Evolutionary conservation across 1,140 invertebrate species (phyloP).

Genomic region (Euwallacea similis): DNA sequence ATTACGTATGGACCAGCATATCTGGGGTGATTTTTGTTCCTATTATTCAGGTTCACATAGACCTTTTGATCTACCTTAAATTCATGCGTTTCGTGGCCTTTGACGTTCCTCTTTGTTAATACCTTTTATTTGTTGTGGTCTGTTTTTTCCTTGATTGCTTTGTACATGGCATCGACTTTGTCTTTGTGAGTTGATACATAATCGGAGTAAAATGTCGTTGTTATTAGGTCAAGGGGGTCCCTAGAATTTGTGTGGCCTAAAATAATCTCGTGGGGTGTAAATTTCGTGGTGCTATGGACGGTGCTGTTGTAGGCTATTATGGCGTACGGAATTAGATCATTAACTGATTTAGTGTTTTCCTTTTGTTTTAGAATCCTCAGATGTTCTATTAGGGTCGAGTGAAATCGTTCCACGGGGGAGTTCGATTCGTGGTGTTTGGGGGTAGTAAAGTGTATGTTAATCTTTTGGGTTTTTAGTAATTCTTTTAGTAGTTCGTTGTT

Average conservation of each 20-base stretch:
- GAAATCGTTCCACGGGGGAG: slow-evolving; percentile 12
- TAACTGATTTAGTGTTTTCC: slow-evolving; percentile 2
- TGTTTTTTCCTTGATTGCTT: slow-evolving; percentile 3
- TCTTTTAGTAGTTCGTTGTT: slow-evolving; percentile 36
- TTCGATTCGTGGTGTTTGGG: slow-evolving; percentile 40
- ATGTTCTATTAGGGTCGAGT: slow-evolving; percentile 26
- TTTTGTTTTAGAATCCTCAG: slow-evolving; percentile 46
- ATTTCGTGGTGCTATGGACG: slow-evolving; percentile 17
- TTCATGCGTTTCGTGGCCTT: slow-evolving; percentile 4
- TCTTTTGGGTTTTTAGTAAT: slow-evolving; percentile 12
- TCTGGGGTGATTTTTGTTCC: slow-evolving; percentile 24
- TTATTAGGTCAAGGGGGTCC: slow-evolving; percentile 22
- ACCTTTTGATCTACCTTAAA: slow-evolving; percentile 22
- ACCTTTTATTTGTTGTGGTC: slow-evolving; percentile 19
- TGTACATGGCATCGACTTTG: slow-evolving; percentile 5
- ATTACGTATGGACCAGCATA: slow-evolving; percentile 18
- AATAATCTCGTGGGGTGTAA: slow-evolving; percentile 18
- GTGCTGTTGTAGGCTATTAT: slow-evolving; percentile 17
- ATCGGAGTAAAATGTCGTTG: slow-evolving; percentile 26
- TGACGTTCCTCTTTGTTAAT: slow-evolving; percentile 11
- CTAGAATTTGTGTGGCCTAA: slow-evolving; percentile 17
- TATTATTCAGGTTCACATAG: neutral
- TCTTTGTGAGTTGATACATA: slow-evolving; percentile 24
- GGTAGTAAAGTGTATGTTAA: slow-evolving; percentile 41
- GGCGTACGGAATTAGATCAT: slow-evolving; percentile 13